These are phyloP conservation scores for Vulpes lagopus DNA, from an alignment of 2,113 vertebrate species.

Conservation along the genomic window DNA sequence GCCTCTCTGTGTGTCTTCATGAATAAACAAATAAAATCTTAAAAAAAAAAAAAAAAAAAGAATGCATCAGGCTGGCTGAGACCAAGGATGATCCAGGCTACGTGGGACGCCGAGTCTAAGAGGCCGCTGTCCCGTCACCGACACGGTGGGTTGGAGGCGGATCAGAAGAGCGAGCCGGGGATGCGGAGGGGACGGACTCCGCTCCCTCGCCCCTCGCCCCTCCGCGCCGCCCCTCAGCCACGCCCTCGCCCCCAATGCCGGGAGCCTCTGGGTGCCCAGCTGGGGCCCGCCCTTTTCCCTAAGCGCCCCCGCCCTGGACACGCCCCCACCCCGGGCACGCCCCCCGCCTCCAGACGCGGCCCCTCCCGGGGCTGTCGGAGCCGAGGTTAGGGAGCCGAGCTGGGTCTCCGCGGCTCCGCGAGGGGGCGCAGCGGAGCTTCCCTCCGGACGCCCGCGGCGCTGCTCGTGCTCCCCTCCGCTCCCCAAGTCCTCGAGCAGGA, in stretches of 20 bases:
- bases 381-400: fast-evolving
- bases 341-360: too few relatives aligned
- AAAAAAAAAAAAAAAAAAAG: not conserved
- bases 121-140: too few relatives aligned
- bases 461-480: not conserved
- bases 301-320: fast-evolving
- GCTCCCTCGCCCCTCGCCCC: not conserved
- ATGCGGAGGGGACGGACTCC: fast-evolving
- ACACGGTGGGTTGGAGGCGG: fast-evolving
- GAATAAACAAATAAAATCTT: too few relatives aligned
- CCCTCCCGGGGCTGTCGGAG: not conserved
- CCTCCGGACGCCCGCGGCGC: fast-evolving
- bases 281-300: not conserved
- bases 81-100: not conserved
- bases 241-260: not conserved
- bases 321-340: not conserved
- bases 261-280: fast-evolving
- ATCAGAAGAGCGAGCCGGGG: fast-evolving
- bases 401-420: fast-evolving
- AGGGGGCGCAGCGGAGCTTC: not conserved
- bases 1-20: too few relatives aligned
- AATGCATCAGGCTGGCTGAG: not conserved
- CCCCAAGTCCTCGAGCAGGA: not conserved
- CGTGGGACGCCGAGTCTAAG: not conserved
- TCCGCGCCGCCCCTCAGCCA: not conserved